These are phyloP conservation scores for Synanthedon tipuliformis DNA, from an alignment of 2,888 invertebrate species.

Conservation along the genomic window DNA sequence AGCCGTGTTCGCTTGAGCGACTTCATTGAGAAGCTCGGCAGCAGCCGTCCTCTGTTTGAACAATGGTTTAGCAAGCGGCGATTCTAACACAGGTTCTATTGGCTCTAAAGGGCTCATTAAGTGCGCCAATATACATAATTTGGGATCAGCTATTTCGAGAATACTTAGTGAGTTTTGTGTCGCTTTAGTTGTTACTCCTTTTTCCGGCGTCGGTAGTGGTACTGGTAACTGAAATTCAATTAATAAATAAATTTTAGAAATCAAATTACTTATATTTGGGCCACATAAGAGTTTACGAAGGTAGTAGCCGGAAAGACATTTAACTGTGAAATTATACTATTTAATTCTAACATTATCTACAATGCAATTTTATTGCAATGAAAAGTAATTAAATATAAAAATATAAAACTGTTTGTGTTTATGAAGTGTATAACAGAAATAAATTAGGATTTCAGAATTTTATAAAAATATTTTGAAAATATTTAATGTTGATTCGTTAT, in stretches of 20 bases:
- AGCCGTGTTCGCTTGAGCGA: constrained; percentile 79
- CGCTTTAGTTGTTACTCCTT: constrained; percentile 71
- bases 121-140: constrained; percentile 87
- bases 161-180: constrained; percentile 77
- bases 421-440: no score
- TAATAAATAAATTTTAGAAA: not conserved
- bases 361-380: no score
- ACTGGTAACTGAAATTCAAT: constrained; percentile 66
- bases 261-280: no score
- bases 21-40: constrained; percentile 80
- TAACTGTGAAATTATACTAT: no score
- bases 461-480: not conserved
- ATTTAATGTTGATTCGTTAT: not conserved
- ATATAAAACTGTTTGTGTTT: no score
- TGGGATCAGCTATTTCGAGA: constrained; percentile 88
- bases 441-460: not conserved
- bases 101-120: constrained; percentile 90
- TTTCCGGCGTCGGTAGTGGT: constrained; percentile 74
- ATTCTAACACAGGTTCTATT: constrained; percentile 86
- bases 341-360: no score
- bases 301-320: no score
- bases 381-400: no score
- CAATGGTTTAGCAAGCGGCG: constrained; percentile 83
- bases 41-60: constrained; percentile 83
- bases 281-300: no score